Evolutionary conservation across 2,113 vertebrate species (phyloP).

Genomic region (Polyodon spathula): DNA sequence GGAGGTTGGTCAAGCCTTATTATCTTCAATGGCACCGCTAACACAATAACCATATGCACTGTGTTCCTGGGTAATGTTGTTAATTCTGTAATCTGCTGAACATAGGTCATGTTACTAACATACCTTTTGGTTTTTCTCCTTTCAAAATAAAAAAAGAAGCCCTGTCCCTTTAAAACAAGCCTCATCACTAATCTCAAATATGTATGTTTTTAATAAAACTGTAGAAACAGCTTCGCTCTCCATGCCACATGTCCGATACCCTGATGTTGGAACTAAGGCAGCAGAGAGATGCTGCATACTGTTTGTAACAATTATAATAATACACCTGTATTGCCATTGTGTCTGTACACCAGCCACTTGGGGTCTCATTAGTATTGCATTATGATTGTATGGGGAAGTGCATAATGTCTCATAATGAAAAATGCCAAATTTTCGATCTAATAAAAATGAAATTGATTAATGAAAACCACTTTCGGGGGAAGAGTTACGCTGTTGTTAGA

Average conservation of each 20-base stretch:
- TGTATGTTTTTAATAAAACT: slow-evolving; percentile 72
- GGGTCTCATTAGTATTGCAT: slow-evolving; percentile 92
- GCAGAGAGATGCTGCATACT: slow-evolving; percentile 61
- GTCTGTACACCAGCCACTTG: slow-evolving; percentile 73
- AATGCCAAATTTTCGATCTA: slow-evolving; percentile 93
- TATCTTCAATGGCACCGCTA: no score
- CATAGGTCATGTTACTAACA: no score
- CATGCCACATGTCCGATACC: slow-evolving; percentile 50
- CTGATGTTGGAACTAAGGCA: slow-evolving; percentile 50
- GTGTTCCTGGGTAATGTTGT: no score
- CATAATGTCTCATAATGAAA: slow-evolving; percentile 94
- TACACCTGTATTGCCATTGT: slow-evolving; percentile 75
- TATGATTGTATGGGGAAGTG: slow-evolving; percentile 80
- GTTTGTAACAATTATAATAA: slow-evolving; percentile 81
- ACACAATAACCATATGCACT: no score
- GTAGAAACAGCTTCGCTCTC: slow-evolving; percentile 61
- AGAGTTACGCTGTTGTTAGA: slow-evolving; percentile 94
- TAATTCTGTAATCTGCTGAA: slow-evolving; percentile 54
- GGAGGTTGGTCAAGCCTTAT: no score
- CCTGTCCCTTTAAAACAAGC: slow-evolving; percentile 57
- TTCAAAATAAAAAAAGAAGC: slow-evolving; percentile 28
- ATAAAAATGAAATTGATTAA: slow-evolving; percentile 98
- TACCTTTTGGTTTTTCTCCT: no score
- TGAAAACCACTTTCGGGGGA: slow-evolving; percentile 97
- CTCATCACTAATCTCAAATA: slow-evolving; percentile 58